Evolutionary conservation across 2,797 vertebrate species (phyloP), one percentile per base, ranked within the genome.

Genomic region (Novumbra hubbsi): DNA sequence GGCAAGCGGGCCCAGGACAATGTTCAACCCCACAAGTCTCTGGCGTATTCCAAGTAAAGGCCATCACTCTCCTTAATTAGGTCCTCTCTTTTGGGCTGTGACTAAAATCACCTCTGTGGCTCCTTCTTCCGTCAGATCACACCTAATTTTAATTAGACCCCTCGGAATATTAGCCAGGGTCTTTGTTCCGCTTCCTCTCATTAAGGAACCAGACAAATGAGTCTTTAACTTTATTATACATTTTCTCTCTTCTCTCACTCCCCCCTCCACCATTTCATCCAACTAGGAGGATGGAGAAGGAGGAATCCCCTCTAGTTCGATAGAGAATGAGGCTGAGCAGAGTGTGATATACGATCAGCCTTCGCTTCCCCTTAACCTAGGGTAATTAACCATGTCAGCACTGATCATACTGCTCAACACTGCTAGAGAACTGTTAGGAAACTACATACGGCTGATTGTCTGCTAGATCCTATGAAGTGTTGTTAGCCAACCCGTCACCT

Each of bases 51-150:
- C 92, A 94, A 94, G 92, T 93, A 94, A 96, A 96, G 94, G 90
- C 95, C 92, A 97, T 98, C 94, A 94, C 92, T 96, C 94, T 95
- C 93, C 87, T 93, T 97, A 98, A 98, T 98, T 98, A 97, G 95
- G 91, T 82, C 89, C 93, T 95, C 94, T 95, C 93, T 89, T 89
- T 87, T 87, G 92, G 93, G 89, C 91, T 93, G 90, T 92, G 92
- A 93, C 94, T 93, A 92, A 96, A 97, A 96, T 95, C 94, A 94
- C 95, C 94, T 95, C 85, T 90, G 94, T 84, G 94, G 91, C 89
- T 90, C 93, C 91, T 92, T 92, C 87, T 89, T 91, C 89, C 88
- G 88, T 91, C 65, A 88, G 90, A 92, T 94, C 93, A 95, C 93
- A 95, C 93, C 94, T 96, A 93, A 92, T 93, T 95, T 94, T 97